Percentiles rank a stretch among this genome's conserved stretches.
Conservation (phyloP, 2,888 invertebrate species). For the Agelastica alni region DNA sequence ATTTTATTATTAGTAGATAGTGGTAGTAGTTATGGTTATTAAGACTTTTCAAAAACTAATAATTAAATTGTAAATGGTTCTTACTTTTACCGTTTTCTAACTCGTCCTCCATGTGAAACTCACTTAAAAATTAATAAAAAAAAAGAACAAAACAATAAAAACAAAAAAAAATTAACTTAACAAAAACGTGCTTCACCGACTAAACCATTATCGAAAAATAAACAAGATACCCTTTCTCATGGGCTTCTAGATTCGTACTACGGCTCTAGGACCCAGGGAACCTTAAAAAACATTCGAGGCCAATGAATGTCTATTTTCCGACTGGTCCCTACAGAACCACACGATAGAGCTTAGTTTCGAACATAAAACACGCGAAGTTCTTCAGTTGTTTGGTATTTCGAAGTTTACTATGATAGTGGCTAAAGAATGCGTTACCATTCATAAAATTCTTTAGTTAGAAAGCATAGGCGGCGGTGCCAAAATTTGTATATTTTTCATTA, state of each 20-base stretch:
- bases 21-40: too few species aligned
- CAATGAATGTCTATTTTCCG: conserved; percentile 41
- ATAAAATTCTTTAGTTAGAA: conserved; percentile 48
- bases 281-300: conserved; percentile 52
- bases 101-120: conserved; percentile 46
- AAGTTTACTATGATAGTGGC: conserved; percentile 50
- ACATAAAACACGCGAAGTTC: conserved; percentile 16
- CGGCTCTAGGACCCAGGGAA: conserved; percentile 49
- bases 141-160: conserved; percentile 35
- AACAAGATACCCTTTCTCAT: conserved; percentile 42
- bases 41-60: too few species aligned
- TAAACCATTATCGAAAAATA: conserved; percentile 31
- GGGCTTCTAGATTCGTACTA: conserved; percentile 49
- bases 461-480: conserved; percentile 20
- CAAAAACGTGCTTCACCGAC: conserved; percentile 21
- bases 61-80: too few species aligned
- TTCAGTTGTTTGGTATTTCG: conserved; percentile 34
- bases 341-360: conserved; percentile 45
- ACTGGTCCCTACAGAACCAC: conserved; percentile 40
- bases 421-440: conserved; percentile 48
- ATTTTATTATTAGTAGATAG: too few species aligned
- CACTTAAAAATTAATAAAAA: conserved; percentile 24
- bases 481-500: neutral
- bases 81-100: conserved; percentile 48
- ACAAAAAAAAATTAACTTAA: conserved; percentile 31